Conservation (phyloP, 2,113 vertebrate species). For the Etheostoma cragini region DNA sequence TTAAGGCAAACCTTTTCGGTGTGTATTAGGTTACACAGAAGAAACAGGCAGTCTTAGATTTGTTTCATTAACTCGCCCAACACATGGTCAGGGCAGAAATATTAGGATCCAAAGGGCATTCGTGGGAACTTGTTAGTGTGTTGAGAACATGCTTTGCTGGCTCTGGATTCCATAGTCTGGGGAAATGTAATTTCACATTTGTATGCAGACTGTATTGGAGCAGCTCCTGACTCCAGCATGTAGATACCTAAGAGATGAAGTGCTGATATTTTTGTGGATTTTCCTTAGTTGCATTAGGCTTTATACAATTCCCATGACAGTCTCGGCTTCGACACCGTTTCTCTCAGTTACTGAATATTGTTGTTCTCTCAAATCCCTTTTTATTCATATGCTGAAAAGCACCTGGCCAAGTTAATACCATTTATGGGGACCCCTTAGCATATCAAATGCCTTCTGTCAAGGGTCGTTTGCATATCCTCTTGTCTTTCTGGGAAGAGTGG, state of each 20-base stretch:
- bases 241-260: conserved; percentile 46
- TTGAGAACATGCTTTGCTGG: conserved; percentile 45
- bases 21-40: not conserved
- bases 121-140: conserved; percentile 41
- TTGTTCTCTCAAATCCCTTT: conserved; percentile 26
- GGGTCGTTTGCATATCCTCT: conserved; percentile 74
- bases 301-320: not conserved
- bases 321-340: conserved; percentile 5
- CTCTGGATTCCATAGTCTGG: conserved; percentile 40
- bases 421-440: conserved; percentile 75
- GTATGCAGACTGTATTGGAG: conserved; percentile 56
- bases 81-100: conserved; percentile 49
- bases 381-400: conserved; percentile 64
- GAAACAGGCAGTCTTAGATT: conserved; percentile 37
- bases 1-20: conserved; percentile 8
- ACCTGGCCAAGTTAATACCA: conserved; percentile 70
- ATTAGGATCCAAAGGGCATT: conserved; percentile 66
- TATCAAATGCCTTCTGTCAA: conserved; percentile 77
- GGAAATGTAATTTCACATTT: conserved; percentile 73
- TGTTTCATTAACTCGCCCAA: conserved; percentile 67
- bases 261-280: conserved; percentile 54
- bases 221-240: conserved; percentile 32
- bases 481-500: conserved; percentile 61
- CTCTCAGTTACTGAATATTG: conserved; percentile 32
- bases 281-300: conserved; percentile 26